phyloP scores from a whole-genome alignment of 92 coral and sea anemone species.

The Paramuricea clavata region DNA sequence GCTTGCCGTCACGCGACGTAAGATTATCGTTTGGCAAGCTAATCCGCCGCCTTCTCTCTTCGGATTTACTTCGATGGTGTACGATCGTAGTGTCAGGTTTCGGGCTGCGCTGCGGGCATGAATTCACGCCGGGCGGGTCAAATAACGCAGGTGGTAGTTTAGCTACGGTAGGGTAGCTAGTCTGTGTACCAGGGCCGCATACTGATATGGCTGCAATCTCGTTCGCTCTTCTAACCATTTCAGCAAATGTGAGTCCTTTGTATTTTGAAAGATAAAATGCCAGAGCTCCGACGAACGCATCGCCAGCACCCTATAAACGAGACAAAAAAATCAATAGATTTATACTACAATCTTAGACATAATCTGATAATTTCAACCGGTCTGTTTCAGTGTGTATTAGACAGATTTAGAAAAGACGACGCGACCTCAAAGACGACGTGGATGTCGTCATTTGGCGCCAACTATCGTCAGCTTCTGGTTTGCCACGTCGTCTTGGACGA shows the following conservation, averaged over 20 bases:
- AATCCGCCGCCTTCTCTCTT: constrained; percentile 6
- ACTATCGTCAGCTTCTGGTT: too few species aligned
- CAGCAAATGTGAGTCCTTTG: constrained; percentile 89
- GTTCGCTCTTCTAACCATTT: constrained; percentile 90
- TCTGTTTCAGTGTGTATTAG: too few species aligned
- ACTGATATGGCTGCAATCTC: constrained; percentile 94
- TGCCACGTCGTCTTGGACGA: too few species aligned
- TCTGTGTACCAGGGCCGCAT: constrained; percentile 89
- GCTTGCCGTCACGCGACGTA: constrained; percentile 22
- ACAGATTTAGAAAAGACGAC: too few species aligned
- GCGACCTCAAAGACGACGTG: too few species aligned
- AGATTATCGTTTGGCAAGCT: constrained; percentile 19
- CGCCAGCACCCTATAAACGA: constrained; percentile 99
- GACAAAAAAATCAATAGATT: too few species aligned
- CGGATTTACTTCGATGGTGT: neutral
- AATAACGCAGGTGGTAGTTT: constrained; percentile 85
- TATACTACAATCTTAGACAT: too few species aligned
- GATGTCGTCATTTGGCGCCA: too few species aligned
- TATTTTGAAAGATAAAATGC: constrained; percentile 93
- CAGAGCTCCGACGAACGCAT: constrained; percentile 98
- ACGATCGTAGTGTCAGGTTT: constrained; percentile 23
- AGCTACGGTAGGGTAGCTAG: constrained; percentile 84
- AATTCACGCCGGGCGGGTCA: constrained; percentile 48
- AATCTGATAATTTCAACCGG: too few species aligned
- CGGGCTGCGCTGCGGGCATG: constrained; percentile 35